Evolutionary conservation across 2,113 vertebrate species (phyloP).

Genomic region (Ascaphus truei): DNA sequence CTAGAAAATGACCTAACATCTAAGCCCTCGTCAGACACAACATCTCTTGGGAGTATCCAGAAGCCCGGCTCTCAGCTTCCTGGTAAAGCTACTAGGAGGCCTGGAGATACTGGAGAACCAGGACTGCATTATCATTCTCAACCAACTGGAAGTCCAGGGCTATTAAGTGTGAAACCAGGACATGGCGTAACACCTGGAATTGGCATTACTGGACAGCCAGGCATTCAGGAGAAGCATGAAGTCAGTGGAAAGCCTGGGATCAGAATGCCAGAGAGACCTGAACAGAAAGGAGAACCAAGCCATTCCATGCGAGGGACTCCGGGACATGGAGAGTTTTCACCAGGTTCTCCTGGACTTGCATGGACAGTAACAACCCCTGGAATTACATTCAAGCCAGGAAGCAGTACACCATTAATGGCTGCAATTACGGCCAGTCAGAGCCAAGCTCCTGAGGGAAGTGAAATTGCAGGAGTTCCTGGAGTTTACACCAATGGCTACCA

Average conservation of each 20-base stretch:
- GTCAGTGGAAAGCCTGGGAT: slow-evolving; percentile 9
- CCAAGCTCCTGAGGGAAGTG: not conserved
- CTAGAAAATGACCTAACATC: slow-evolving; percentile 49
- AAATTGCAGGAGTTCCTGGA: slow-evolving; percentile 42
- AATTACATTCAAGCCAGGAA: slow-evolving; percentile 38
- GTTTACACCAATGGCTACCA: slow-evolving; percentile 42
- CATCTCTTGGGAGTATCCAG: slow-evolving; percentile 34
- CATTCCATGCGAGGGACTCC: slow-evolving; percentile 4
- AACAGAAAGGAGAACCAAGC: not conserved
- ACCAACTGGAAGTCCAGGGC: not conserved
- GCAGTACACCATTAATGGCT: slow-evolving; percentile 6
- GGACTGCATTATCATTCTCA: not conserved
- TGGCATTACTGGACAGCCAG: not conserved
- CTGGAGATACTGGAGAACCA: not conserved
- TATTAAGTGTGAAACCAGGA: not conserved
- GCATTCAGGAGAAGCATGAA: not conserved
- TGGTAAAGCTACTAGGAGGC: not conserved
- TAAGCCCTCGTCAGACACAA: not conserved
- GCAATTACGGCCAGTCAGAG: not conserved
- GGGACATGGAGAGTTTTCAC: slow-evolving; percentile 26
- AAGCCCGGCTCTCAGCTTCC: not conserved
- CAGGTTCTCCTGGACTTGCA: slow-evolving; percentile 46
- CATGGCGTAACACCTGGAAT: not conserved
- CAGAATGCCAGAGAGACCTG: not conserved
- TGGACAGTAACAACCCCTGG: slow-evolving; percentile 49